Base-by-base conservation (phyloP, 1,140 invertebrate species). In the Diploscapter pachys region DNA sequence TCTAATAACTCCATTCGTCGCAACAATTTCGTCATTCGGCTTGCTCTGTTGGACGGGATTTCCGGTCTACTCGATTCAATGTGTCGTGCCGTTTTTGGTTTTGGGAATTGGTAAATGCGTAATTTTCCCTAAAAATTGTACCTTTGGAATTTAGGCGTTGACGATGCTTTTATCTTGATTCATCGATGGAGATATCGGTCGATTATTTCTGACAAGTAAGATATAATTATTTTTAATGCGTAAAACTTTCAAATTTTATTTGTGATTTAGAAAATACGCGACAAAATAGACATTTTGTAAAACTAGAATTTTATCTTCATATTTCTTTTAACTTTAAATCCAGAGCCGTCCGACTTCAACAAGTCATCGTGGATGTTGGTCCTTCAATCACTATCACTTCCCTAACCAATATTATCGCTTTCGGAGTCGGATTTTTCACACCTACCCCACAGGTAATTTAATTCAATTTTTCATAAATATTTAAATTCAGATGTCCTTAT, bases 351-450 rank as follows among this genome's bases (percentile, higher is more conserved):
- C 68, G 80, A 59, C 62, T 80, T 54, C 62, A 77, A n/a, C 54
- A 62, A 62, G 80, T 81, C 5, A 72, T 81, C 61, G 73, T 77
- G 31, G 63, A 70, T 61, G 63, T 77, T 13, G 82, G 82, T 5
- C 82, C 83, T 5, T 85, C 83, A 11, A 84, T 84, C 56, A 83
- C 83, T 31, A 83, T 83, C 53, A 83, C 82, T 11, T 84, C 83
- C 0, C 13, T 82, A 9, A 84, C 83, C 11, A 85, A 85, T 71
- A 83, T 78, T 50, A 76, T 85, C 54, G 84, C 83, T 5, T 85
- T 85, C 72, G 82, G 79, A 49, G 81, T 85, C 57, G 83, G 83
- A 50, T 84, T 76, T 65, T 76, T 76, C 53, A 85, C 83, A 52
- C 83, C 83, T 4, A 83, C 84, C 5, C 83, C 84, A 31, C 84